A percentile compares a stretch with the other conserved stretches of the same genome.
Conservation (phyloP, 2,888 invertebrate species). For the Mesorhabditis belari region DNA sequence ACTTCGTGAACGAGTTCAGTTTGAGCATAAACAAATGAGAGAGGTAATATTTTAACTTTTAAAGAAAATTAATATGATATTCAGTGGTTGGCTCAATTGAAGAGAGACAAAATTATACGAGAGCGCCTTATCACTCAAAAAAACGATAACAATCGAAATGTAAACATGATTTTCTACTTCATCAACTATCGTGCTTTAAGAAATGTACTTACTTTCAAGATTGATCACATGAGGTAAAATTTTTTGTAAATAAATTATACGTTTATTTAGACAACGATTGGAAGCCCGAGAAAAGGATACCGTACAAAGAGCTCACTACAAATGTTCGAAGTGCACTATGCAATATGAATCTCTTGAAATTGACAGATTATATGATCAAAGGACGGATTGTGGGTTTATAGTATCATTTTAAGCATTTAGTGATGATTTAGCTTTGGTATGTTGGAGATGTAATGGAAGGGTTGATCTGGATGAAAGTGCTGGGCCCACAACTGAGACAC, state of each 20-base stretch:
- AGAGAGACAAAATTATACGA: constrained; percentile 49
- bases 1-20: constrained; percentile 35
- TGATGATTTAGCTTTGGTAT: constrained; percentile 21
- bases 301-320: constrained; percentile 41
- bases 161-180: constrained; percentile 46
- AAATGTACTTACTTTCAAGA: constrained; percentile 52
- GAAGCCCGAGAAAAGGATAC: constrained; percentile 47
- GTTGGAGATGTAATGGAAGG: constrained; percentile 42
- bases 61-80: background rate
- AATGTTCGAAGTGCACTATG: constrained; percentile 34
- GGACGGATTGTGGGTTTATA: constrained; percentile 18
- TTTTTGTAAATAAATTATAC: background rate
- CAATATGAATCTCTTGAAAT: constrained; percentile 46
- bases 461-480: constrained; percentile 45
- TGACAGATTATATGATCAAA: constrained; percentile 29
- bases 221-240: constrained; percentile 51
- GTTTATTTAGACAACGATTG: constrained; percentile 35
- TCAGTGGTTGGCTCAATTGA: constrained; percentile 26
- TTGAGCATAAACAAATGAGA: constrained; percentile 45
- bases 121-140: constrained; percentile 43
- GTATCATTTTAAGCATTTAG: background rate
- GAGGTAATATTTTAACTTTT: constrained; percentile 16
- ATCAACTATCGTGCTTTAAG: constrained; percentile 51
- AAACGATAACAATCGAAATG: constrained; percentile 20
- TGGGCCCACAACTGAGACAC: constrained; percentile 37